These are phyloP conservation scores for Malurus leucopterus DNA, from an alignment of 2,797 vertebrate species.

Conservation along the genomic window DNA sequence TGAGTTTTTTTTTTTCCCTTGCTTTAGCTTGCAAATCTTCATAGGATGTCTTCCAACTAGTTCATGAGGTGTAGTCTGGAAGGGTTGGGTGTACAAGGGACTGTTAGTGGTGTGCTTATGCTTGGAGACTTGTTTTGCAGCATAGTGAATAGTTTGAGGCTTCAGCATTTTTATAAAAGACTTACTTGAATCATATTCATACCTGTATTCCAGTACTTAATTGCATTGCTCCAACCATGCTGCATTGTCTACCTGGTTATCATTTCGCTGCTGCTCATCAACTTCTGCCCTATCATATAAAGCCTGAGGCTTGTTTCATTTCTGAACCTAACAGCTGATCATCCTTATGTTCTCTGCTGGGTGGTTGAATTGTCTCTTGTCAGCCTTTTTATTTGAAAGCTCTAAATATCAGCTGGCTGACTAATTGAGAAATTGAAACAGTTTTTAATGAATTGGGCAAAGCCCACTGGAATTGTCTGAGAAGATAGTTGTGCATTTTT, in stretches of 20 bases:
- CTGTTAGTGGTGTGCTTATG: slow-evolving; percentile 8
- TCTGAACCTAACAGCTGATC: slow-evolving; percentile 50
- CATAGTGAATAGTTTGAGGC: slow-evolving; percentile 34
- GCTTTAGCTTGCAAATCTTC: slow-evolving; percentile 16
- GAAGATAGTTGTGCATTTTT: slow-evolving; percentile 32
- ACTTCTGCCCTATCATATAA: slow-evolving; percentile 7
- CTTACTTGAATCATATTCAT: slow-evolving; percentile 46
- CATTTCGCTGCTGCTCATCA: slow-evolving; percentile 40
- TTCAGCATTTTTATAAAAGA: neutral
- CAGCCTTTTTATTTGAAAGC: slow-evolving; percentile 42
- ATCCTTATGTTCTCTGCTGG: slow-evolving; percentile 40
- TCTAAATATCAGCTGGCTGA: slow-evolving; percentile 42
- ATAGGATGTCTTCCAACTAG: neutral
- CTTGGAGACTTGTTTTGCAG: slow-evolving; percentile 32
- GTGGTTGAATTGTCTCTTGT: slow-evolving; percentile 54
- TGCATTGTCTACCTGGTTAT: slow-evolving; percentile 56
- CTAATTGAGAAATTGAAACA: slow-evolving; percentile 51
- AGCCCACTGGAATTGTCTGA: slow-evolving; percentile 41
- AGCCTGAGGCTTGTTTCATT: slow-evolving; percentile 14
- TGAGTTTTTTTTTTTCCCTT: neutral
- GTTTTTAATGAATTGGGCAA: slow-evolving; percentile 50
- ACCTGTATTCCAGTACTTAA: slow-evolving; percentile 38
- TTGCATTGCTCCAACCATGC: slow-evolving; percentile 30
- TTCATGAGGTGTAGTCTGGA: slow-evolving; percentile 2
- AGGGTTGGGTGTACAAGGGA: neutral